Percentiles rank a stretch among this genome's conserved stretches.
phyloP scores from a whole-genome alignment of 2,797 vertebrate species.

The Rhodeus uyekii region DNA sequence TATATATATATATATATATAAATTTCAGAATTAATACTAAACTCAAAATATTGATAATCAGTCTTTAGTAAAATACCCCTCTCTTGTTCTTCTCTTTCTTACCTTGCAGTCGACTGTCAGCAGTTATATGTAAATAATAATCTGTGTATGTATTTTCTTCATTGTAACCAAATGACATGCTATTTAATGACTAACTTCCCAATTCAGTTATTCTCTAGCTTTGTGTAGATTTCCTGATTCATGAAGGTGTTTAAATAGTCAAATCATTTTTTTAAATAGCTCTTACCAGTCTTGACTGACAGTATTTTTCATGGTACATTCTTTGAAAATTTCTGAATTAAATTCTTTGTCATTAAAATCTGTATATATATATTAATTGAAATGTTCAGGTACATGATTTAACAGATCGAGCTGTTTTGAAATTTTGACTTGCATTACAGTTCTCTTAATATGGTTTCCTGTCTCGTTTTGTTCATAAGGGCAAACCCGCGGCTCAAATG shows the following conservation, averaged over 20 bases:
- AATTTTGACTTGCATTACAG: constrained; percentile 74
- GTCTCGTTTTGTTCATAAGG: neutral
- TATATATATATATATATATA: too few species aligned
- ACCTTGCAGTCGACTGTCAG: neutral
- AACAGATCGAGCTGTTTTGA: constrained; percentile 66
- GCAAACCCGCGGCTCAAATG: neutral
- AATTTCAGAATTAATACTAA: neutral
- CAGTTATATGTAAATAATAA: constrained; percentile 17
- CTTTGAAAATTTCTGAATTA: neutral
- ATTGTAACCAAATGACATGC: neutral
- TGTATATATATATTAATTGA: constrained; percentile 6
- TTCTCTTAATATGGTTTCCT: constrained; percentile 50
- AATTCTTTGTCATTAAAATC: neutral
- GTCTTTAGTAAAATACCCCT: constrained; percentile 3
- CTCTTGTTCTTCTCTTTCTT: constrained; percentile 8
- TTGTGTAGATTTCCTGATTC: constrained; percentile 3
- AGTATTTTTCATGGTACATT: neutral
- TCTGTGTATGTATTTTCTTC: constrained; percentile 21
- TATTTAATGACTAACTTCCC: constrained; percentile 4
- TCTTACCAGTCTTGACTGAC: neutral
- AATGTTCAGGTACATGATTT: constrained; percentile 1
- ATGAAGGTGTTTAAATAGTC: neutral
- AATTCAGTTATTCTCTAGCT: neutral
- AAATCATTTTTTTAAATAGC: neutral
- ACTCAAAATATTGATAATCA: neutral